phyloP scores from a whole-genome alignment of 2,888 invertebrate species.

The Tiliacea aurago region DNA sequence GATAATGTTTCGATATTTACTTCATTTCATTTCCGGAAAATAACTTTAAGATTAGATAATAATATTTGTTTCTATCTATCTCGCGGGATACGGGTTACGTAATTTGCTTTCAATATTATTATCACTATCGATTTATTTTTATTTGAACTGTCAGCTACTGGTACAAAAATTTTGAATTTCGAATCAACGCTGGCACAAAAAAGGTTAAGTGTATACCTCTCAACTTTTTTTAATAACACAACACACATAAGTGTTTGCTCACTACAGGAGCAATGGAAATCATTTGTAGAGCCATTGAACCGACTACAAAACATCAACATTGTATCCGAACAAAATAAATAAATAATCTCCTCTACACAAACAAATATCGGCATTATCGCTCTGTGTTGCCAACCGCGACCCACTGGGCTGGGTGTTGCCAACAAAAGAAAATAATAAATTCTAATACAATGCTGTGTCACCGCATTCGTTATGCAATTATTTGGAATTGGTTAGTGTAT shows the following conservation, averaged over 20 bases:
- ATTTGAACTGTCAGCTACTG: conserved; percentile 32
- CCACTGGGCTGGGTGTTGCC: conserved; percentile 74
- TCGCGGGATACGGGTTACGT: not conserved
- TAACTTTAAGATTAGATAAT: not conserved
- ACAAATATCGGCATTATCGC: conserved; percentile 82
- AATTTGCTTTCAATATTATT: conserved; percentile 6
- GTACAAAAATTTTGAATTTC: conserved; percentile 30
- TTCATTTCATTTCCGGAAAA: conserved; percentile 5
- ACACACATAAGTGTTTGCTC: conserved; percentile 62
- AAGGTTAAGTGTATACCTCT: conserved; percentile 62
- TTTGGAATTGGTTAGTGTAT: conserved; percentile 76
- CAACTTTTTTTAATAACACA: conserved; percentile 60
- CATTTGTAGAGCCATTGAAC: conserved; percentile 74
- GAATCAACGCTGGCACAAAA: conserved; percentile 46
- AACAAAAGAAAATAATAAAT: conserved; percentile 88
- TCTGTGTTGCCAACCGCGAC: conserved; percentile 75
- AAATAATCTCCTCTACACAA: conserved; percentile 79
- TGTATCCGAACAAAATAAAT: conserved; percentile 78
- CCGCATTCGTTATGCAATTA: conserved; percentile 89
- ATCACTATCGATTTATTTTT: conserved; percentile 13
- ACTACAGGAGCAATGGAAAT: conserved; percentile 66
- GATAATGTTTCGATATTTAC: conserved; percentile 4
- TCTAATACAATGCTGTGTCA: conserved; percentile 82
- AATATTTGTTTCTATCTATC: not conserved
- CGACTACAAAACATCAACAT: conserved; percentile 74